A percentile compares a stretch with the other conserved stretches of the same genome.
Conservation (phyloP, 2,113 vertebrate genomes). For the Panurus biarmicus region DNA sequence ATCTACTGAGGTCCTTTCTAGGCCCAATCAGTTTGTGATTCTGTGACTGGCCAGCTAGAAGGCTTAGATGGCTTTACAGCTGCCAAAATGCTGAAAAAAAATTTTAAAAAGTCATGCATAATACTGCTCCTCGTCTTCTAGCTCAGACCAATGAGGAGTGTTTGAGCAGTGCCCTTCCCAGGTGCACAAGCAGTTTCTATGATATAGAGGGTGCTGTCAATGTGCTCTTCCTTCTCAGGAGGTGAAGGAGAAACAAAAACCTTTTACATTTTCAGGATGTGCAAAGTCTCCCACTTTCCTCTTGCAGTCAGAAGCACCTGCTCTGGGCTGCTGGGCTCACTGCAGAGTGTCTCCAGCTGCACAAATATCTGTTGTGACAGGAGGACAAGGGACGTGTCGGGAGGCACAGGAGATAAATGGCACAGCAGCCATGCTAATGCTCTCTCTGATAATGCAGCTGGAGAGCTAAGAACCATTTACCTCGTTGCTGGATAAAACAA, state of each 20-base stretch:
- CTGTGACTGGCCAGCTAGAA: neutral
- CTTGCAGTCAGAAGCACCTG: neutral
- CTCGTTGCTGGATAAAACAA: neutral
- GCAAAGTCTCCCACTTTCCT: neutral
- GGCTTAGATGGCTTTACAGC: neutral
- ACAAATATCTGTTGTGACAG: conserved; percentile 29
- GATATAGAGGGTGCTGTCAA: neutral
- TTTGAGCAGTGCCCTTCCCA: neutral
- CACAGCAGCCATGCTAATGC: neutral
- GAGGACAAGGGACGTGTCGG: neutral
- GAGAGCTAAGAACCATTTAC: neutral
- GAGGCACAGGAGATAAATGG: conserved; percentile 10
- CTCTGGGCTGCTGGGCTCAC: neutral
- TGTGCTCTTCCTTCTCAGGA: neutral
- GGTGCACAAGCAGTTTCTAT: neutral
- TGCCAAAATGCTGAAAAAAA: neutral
- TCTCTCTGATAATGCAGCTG: neutral
- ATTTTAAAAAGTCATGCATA: neutral
- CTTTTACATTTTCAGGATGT: neutral
- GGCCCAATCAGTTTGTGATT: neutral
- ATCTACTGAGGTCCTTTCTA: neutral
- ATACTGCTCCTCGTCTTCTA: neutral
- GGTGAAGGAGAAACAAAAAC: neutral
- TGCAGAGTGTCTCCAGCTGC: neutral
- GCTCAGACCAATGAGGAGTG: accelerated